These are phyloP conservation scores for Mystacides longicornis DNA, from an alignment of 2,888 invertebrate species.

Conservation along the genomic window DNA sequence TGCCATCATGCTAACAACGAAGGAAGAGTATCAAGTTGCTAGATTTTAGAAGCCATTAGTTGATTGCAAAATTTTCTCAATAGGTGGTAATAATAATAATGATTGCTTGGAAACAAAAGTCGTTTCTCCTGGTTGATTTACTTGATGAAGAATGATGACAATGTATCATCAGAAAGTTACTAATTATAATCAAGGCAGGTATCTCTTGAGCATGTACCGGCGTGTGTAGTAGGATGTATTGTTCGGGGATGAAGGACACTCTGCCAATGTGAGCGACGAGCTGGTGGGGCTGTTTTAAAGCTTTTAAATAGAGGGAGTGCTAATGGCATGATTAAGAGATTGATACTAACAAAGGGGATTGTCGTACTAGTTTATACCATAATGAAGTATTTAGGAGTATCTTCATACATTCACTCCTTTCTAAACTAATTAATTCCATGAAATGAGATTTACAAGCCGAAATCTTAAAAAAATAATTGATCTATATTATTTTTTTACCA, in stretches of 20 bases:
- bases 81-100: too few relatives aligned
- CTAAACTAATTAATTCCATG: too few relatives aligned
- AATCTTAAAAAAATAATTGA: too few relatives aligned
- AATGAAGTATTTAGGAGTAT: neutral
- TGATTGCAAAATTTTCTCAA: constrained; percentile 22
- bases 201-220: neutral
- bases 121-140: constrained; percentile 21
- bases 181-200: constrained; percentile 24
- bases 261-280: constrained; percentile 1
- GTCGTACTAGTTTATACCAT: neutral
- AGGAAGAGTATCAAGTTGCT: neutral
- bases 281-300: constrained; percentile 13
- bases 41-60: constrained; percentile 20
- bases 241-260: neutral
- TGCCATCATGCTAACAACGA: neutral
- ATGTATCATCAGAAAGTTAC: constrained; percentile 12
- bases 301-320: constrained; percentile 28
- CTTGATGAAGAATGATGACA: constrained; percentile 26
- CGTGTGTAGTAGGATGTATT: neutral
- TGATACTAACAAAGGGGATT: constrained; percentile 27
- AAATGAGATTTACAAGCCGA: too few relatives aligned
- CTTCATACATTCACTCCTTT: too few relatives aligned
- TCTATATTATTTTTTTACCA: too few relatives aligned
- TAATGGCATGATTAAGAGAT: constrained; percentile 46
- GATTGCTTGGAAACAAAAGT: constrained; percentile 24